Conservation (phyloP, 2,888 invertebrate genomes). For the Lasius platythorax region DNA sequence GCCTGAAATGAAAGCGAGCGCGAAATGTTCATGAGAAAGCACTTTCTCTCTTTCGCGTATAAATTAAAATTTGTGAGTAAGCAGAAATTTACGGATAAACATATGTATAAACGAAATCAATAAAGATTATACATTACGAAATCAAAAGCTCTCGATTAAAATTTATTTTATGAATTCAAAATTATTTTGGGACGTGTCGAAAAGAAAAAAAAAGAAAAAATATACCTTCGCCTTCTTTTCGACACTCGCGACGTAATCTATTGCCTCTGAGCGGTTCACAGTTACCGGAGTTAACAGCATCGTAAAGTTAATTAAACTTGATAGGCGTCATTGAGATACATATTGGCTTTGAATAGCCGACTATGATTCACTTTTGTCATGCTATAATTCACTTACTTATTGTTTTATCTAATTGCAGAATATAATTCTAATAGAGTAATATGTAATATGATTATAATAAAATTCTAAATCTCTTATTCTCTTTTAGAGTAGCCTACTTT, state of each 20-base stretch:
- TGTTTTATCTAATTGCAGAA: neutral
- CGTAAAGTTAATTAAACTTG: constrained; percentile 1
- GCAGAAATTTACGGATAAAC: neutral
- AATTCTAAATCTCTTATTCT: neutral
- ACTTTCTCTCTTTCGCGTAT: neutral
- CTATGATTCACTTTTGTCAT: neutral
- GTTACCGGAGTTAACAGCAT: constrained; percentile 1
- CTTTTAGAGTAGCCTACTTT: neutral
- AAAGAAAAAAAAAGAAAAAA: neutral
- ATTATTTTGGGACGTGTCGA: neutral
- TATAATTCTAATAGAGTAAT: neutral
- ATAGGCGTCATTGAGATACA: neutral
- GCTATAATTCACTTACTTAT: neutral
- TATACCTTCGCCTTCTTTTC: too few relatives aligned
- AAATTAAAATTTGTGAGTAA: neutral
- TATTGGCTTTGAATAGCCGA: neutral
- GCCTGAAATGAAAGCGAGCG: neutral
- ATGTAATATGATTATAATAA: neutral
- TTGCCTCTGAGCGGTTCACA: neutral
- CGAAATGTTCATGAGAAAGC: neutral
- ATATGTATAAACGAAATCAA: neutral
- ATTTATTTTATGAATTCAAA: neutral
- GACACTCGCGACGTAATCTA: neutral
- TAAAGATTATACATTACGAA: neutral
- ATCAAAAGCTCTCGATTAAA: neutral